Conservation (phyloP, 2,888 invertebrate species). For the Plutella xylostella region DNA sequence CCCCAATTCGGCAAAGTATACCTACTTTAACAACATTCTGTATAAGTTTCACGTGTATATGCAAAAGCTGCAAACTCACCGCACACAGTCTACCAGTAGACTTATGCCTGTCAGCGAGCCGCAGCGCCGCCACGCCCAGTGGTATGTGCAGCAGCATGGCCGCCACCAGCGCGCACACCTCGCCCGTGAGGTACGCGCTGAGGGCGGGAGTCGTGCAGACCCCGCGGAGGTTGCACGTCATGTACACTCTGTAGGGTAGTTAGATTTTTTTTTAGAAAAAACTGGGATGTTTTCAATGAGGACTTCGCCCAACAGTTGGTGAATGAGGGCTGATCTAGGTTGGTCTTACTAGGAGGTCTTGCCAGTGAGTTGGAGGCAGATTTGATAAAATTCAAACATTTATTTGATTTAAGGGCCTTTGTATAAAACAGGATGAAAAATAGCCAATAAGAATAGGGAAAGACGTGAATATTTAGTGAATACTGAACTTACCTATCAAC, state of each 20-base stretch:
- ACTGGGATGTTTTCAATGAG: not conserved
- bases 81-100: slow-evolving; percentile 60
- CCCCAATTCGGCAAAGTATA: no score
- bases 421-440: no score
- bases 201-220: slow-evolving; percentile 75
- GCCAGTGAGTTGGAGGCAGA: no score
- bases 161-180: slow-evolving; percentile 75
- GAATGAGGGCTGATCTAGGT: not conserved
- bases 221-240: slow-evolving; percentile 77
- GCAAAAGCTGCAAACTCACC: slow-evolving; percentile 33
- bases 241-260: slow-evolving; percentile 67
- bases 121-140: slow-evolving; percentile 72
- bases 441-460: no score
- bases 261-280: no score
- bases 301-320: not conserved
- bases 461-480: not conserved
- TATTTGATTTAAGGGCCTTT: no score
- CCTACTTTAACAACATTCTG: no score
- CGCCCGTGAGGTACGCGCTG: slow-evolving; percentile 76
- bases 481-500: slow-evolving; percentile 69
- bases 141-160: slow-evolving; percentile 78
- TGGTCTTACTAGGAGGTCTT: not conserved
- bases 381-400: no score
- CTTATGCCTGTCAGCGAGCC: slow-evolving; percentile 76
- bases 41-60: no score